Percentiles rank a stretch among this genome's conserved stretches.
Conservation (phyloP, 2,113 vertebrate genomes). For the Strix aluco region DNA sequence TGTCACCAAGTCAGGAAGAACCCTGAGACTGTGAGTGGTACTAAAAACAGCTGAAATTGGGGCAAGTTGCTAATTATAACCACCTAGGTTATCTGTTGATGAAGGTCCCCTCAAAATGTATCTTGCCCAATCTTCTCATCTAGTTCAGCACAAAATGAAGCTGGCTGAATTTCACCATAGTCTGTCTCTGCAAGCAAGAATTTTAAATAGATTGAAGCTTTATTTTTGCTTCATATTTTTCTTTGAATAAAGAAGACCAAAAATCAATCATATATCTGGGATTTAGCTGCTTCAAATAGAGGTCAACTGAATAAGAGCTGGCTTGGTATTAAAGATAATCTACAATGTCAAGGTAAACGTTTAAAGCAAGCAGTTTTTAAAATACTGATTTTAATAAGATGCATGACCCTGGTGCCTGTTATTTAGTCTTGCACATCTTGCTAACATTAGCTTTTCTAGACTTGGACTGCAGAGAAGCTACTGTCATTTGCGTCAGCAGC, state of each 20-base stretch:
- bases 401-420: slow-evolving; percentile 51
- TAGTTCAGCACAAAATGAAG: slow-evolving; percentile 44
- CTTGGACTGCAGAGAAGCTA: slow-evolving; percentile 45
- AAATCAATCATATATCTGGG: slow-evolving; percentile 75
- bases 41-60: not conserved
- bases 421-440: slow-evolving; percentile 66
- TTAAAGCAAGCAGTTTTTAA: slow-evolving; percentile 76
- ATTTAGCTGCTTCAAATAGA: slow-evolving; percentile 72
- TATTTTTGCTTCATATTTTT: slow-evolving; percentile 73
- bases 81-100: not conserved
- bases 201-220: slow-evolving; percentile 69
- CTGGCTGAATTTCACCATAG: slow-evolving; percentile 54
- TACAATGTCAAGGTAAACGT: slow-evolving; percentile 72
- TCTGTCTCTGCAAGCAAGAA: slow-evolving; percentile 66
- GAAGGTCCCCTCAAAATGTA: slow-evolving; percentile 11
- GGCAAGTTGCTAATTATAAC: not conserved
- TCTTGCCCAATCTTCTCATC: slow-evolving; percentile 26
- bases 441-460: slow-evolving; percentile 58
- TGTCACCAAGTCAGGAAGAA: not conserved
- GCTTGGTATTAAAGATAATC: slow-evolving; percentile 74
- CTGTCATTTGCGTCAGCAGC: slow-evolving; percentile 23
- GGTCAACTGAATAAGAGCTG: slow-evolving; percentile 69
- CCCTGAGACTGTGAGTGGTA: not conserved
- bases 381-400: slow-evolving; percentile 73
- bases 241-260: slow-evolving; percentile 73